phyloP scores from a whole-genome alignment of 2,113 vertebrate genomes.

The Meriones unguiculatus region DNA sequence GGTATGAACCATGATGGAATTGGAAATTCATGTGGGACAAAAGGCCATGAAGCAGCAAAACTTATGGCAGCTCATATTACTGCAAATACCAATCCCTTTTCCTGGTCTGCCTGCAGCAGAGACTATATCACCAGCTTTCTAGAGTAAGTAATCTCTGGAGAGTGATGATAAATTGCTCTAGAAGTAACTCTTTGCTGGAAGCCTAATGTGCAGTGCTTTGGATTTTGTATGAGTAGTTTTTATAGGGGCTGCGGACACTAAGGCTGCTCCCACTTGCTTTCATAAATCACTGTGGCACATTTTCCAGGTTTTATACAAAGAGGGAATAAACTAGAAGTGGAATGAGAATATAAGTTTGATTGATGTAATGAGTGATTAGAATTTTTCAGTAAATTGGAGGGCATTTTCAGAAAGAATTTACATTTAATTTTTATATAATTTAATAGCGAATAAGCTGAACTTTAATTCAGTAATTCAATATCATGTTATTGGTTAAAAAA shows the following conservation, averaged over 20 bases:
- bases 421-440: not conserved
- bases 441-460: not conserved
- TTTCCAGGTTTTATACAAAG: conserved; percentile 40
- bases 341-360: conserved; percentile 3
- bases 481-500: conserved; percentile 17
- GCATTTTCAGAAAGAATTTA: conserved; percentile 48
- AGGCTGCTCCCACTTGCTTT: conserved; percentile 55
- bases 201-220: conserved; percentile 56
- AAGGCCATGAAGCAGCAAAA: conserved; percentile 99
- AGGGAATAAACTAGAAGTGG: conserved; percentile 23
- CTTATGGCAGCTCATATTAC: conserved; percentile 99
- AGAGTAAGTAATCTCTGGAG: conserved; percentile 95
- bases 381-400: conserved; percentile 48
- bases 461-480: conserved; percentile 40
- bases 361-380: conserved; percentile 47
- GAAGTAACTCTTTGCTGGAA: conserved; percentile 66
- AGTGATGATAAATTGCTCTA: conserved; percentile 79
- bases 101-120: conserved; percentile 99
- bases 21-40: conserved; percentile 98
- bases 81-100: conserved; percentile 99
- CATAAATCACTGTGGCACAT: not conserved
- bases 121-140: conserved; percentile 99
- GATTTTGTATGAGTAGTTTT: conserved; percentile 61
- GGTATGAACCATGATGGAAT: conserved; percentile 99
- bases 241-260: conserved; percentile 35